Evolutionary conservation across 2,797 vertebrate species (phyloP).

Genomic region (Paguma larvata): DNA sequence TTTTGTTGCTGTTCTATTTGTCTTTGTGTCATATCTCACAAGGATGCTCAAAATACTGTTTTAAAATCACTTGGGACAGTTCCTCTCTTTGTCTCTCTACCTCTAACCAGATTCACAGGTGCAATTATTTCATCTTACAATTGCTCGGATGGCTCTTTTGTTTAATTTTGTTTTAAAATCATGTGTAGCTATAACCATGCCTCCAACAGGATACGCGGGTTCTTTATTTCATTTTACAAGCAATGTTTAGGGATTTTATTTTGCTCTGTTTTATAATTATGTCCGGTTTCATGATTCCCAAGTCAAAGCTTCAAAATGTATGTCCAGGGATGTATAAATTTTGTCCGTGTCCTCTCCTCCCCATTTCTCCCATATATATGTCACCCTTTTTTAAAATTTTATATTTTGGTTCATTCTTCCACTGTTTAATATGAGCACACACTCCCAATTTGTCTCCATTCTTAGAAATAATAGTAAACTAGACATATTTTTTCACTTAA

Average conservation of each 20-base stretch:
- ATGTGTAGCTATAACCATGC: background rate
- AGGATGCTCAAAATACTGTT: constrained; percentile 21
- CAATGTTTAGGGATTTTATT: constrained; percentile 37
- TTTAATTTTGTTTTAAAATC: constrained; percentile 70
- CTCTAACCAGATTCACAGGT: background rate
- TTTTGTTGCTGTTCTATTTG: constrained; percentile 11
- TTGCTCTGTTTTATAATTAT: constrained; percentile 29
- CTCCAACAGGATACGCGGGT: background rate
- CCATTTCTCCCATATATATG: background rate
- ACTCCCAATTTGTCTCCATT: background rate
- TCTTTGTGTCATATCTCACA: background rate
- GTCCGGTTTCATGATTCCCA: background rate
- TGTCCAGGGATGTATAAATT: constrained; percentile 27
- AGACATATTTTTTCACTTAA: background rate
- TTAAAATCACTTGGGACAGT: background rate
- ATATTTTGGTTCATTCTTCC: background rate
- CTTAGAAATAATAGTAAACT: background rate
- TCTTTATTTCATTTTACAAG: constrained; percentile 39
- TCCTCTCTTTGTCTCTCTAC: background rate
- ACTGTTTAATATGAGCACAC: background rate
- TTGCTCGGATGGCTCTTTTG: constrained; percentile 35
- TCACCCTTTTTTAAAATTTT: background rate
- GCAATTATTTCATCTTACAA: constrained; percentile 40
- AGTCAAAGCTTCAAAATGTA: constrained; percentile 3
- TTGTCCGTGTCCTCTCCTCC: background rate